phyloP scores from a whole-genome alignment of 2,888 invertebrate species.

The Petrolisthes manimaculis region DNA sequence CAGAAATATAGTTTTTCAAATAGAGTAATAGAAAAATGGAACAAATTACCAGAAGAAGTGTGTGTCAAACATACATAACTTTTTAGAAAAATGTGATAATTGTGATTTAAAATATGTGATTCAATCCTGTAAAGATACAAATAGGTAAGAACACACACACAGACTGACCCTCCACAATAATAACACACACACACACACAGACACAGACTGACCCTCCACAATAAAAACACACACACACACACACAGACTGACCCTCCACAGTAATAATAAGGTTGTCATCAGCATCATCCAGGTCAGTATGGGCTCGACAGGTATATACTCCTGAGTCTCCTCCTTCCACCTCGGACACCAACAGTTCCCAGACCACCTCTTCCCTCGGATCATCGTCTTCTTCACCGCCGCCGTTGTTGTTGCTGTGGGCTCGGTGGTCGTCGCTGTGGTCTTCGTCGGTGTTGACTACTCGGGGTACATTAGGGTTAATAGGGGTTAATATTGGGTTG shows the following conservation, averaged over 20 bases:
- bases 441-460: background rate
- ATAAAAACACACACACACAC: constrained; percentile 13
- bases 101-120: no score
- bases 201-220: constrained; percentile 58
- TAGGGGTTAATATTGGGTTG: background rate
- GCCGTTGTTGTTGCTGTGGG: background rate
- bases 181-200: background rate
- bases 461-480: no score
- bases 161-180: background rate
- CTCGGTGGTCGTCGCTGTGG: background rate
- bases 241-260: constrained; percentile 58
- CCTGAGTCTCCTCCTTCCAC: constrained; percentile 63
- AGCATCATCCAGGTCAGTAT: constrained; percentile 50
- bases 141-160: no score
- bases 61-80: no score
- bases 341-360: constrained; percentile 52
- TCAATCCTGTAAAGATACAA: no score
- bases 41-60: no score
- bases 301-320: constrained; percentile 62
- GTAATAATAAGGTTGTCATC: constrained; percentile 55
- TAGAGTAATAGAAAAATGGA: no score
- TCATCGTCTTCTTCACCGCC: constrained; percentile 33
- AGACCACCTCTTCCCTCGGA: constrained; percentile 11
- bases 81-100: no score
- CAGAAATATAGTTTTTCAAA: no score